Percentiles rank a stretch among this genome's conserved stretches.
Conservation (phyloP, 2,888 invertebrate species). For the Hemithea aestivaria region DNA sequence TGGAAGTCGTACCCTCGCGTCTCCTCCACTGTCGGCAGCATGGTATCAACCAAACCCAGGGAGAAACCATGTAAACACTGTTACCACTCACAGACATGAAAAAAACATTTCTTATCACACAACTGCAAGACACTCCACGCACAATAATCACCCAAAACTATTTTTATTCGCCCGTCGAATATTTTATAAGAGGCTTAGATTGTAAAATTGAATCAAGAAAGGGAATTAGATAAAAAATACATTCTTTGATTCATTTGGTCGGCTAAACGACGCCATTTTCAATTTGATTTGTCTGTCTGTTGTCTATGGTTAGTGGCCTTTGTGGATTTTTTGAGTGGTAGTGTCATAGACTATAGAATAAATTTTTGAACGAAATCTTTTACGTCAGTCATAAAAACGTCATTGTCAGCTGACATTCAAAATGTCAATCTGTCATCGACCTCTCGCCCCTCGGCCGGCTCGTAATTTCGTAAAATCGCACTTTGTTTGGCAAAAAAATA, state of each 20-base stretch:
- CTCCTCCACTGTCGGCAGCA: slow-evolving; percentile 77
- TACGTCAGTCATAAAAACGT: no score
- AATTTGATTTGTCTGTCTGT: slow-evolving; percentile 39
- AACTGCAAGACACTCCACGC: slow-evolving; percentile 28
- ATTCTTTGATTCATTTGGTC: slow-evolving; percentile 65
- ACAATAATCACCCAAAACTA: slow-evolving; percentile 33
- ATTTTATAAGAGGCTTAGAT: slow-evolving; percentile 6
- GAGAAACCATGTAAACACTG: slow-evolving; percentile 72
- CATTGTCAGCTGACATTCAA: no score
- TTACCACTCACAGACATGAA: slow-evolving; percentile 54
- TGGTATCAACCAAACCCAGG: slow-evolving; percentile 57
- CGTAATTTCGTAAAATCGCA: no score
- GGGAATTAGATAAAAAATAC: slow-evolving; percentile 50
- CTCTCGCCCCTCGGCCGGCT: no score
- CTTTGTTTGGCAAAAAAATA: no score
- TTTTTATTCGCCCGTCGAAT: slow-evolving; percentile 3
- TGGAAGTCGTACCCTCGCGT: slow-evolving; percentile 88
- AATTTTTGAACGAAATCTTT: not conserved
- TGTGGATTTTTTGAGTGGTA: no score
- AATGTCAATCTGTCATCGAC: no score
- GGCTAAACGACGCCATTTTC: slow-evolving; percentile 77
- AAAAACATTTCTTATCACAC: slow-evolving; percentile 48
- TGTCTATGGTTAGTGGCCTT: no score
- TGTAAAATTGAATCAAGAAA: slow-evolving; percentile 24
- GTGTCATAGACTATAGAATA: no score